Percentiles rank a stretch among this genome's conserved stretches.
Evolutionary conservation across 2,888 invertebrate species (phyloP).

Genomic region (Stenolophus ochropezus): DNA sequence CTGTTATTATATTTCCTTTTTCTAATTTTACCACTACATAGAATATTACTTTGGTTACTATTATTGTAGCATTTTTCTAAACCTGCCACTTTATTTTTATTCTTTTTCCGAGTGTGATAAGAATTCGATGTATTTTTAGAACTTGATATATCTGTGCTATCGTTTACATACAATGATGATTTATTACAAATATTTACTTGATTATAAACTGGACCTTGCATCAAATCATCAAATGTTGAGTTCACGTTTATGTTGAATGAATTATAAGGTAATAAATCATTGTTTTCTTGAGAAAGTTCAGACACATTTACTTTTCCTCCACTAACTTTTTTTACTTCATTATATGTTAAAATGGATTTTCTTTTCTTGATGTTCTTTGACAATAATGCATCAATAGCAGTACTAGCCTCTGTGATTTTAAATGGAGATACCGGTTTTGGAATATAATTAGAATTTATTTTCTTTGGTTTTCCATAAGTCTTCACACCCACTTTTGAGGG

Average conservation of each 20-base stretch:
- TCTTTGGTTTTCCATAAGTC: constrained; percentile 43
- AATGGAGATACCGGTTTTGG: constrained; percentile 37
- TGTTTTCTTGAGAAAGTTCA: constrained; percentile 60
- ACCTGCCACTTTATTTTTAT: not conserved
- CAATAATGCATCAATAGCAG: constrained; percentile 63
- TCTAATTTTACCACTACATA: not conserved
- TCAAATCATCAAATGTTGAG: constrained; percentile 66
- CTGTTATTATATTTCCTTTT: not conserved
- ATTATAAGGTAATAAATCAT: constrained; percentile 7
- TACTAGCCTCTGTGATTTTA: constrained; percentile 36
- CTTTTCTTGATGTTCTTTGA: constrained; percentile 63
- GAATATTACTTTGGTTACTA: not conserved
- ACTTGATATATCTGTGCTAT: constrained; percentile 29
- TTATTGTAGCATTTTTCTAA: constrained; percentile 4
- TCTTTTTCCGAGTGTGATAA: constrained; percentile 14
- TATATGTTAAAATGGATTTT: constrained; percentile 52
- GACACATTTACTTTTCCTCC: constrained; percentile 55
- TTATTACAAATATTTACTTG: constrained; percentile 26
- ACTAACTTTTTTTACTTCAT: constrained; percentile 57
- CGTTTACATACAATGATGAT: constrained; percentile 18
- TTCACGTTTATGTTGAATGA: constrained; percentile 44
- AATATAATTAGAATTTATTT: not conserved
- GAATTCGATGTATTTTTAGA: not conserved
- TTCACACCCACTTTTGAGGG: constrained; percentile 1
- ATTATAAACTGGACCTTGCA: constrained; percentile 60